Evolutionary conservation across 2,888 invertebrate species (phyloP), one percentile per base, ranked within the genome.

Genomic region (Stenchaetothrips biformis): DNA sequence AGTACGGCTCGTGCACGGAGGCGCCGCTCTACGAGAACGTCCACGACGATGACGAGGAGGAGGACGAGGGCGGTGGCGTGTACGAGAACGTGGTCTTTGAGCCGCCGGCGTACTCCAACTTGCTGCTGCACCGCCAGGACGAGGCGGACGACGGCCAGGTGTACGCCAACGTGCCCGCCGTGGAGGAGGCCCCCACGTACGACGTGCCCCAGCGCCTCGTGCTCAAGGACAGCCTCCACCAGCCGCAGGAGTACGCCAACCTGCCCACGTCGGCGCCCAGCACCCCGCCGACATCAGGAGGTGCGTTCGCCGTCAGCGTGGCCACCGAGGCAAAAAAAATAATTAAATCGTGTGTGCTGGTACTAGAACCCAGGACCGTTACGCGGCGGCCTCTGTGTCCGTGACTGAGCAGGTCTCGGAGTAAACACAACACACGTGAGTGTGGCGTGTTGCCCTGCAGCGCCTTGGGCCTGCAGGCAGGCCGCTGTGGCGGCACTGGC

Each of bases 11-110:
- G 67, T 74, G 67, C 67, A 74, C 21, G 25, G 67, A 74, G 67
- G 67, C 67, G 21, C 67, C 67, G 25, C 67, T 74, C 67, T 74
- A 74, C 67, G 67, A 74, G 67, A 74, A 74, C 67, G 67, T 74
- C 21, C 21, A 74, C 67, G 67, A 74, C 7, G 67, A 67, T 0
- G 67, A 74, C 2, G 67, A 74, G 21, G 67, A 67, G 21, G 67
- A 67, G 6, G 67, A 67, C n/a, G 67, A 74, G 21, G 9, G 11
- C 21, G 21, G 25, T 6, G 67, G 67, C 25, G 67, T 74, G 21
- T 74, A 74, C 67, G 67, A 74, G 67, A 74, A 74, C 67, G 67
- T 74, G 21, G 67, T 74, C 21, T 74, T 74, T 8, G 67, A 74
- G 67, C 67, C 67, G 67, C 67, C 67, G 21, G 67, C 67, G 25